Evolutionary conservation across 2,888 invertebrate genomes (phyloP).

Genomic region (Salpingus planirostris): DNA sequence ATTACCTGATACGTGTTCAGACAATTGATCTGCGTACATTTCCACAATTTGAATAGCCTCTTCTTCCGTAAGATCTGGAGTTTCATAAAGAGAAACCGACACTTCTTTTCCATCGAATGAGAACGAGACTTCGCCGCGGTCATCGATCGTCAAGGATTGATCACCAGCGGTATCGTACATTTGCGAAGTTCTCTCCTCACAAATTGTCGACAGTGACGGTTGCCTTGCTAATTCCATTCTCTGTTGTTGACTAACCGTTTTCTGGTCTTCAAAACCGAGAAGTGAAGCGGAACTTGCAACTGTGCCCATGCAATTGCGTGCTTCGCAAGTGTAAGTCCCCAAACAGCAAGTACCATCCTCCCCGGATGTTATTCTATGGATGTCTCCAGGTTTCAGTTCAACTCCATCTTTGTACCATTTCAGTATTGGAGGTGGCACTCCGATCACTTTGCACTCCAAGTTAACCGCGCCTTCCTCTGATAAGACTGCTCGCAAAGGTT

Average conservation of each 20-base stretch:
- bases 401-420: constrained; percentile 91
- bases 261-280: constrained; percentile 75
- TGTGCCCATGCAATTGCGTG: constrained; percentile 83
- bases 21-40: constrained; percentile 89
- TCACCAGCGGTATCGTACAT: constrained; percentile 71
- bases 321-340: constrained; percentile 86
- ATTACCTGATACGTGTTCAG: constrained; percentile 69
- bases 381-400: constrained; percentile 83
- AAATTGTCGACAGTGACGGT: constrained; percentile 81
- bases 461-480: constrained; percentile 87
- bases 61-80: constrained; percentile 85
- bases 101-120: constrained; percentile 89
- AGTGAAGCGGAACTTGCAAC: constrained; percentile 83
- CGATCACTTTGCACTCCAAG: constrained; percentile 86
- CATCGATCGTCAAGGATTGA: constrained; percentile 62
- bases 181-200: constrained; percentile 84
- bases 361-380: constrained; percentile 82
- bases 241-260: constrained; percentile 47
- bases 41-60: constrained; percentile 87
- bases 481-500: constrained; percentile 73
- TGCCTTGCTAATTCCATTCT: constrained; percentile 55
- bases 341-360: constrained; percentile 85
- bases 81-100: constrained; percentile 83
- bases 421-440: constrained; percentile 80
- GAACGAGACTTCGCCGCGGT: constrained; percentile 79